These are phyloP conservation scores for Aegotheles bennettii DNA, from an alignment of 2,113 vertebrate species.

Conservation along the genomic window DNA sequence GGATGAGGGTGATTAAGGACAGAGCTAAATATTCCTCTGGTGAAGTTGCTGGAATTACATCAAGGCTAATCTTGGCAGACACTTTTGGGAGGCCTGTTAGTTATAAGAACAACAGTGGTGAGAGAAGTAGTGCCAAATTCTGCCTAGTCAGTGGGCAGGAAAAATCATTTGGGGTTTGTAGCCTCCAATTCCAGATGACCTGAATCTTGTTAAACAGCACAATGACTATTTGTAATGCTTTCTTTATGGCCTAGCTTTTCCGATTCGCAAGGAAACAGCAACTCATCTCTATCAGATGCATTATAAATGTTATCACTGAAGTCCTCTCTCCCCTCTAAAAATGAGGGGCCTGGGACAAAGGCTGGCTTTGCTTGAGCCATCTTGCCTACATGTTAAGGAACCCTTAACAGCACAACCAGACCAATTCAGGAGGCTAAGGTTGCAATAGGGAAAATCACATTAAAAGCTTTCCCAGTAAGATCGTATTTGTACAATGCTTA, in stretches of 20 bases:
- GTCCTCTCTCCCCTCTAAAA: neutral
- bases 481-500: neutral
- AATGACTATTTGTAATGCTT: neutral
- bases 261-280: neutral
- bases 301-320: neutral
- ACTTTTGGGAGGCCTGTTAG: neutral
- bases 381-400: neutral
- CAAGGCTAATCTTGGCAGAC: neutral
- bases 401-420: neutral
- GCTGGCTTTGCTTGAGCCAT: neutral
- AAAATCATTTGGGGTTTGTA: neutral
- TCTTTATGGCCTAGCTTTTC: neutral
- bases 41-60: conserved; percentile 1
- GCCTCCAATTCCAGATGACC: neutral
- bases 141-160: neutral
- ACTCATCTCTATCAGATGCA: neutral
- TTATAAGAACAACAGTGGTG: neutral
- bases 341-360: neutral
- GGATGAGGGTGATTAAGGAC: neutral
- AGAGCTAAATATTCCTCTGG: neutral
- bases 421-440: neutral
- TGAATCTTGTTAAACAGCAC: neutral
- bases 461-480: neutral
- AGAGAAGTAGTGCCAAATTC: neutral
- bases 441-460: neutral